Percentiles rank a stretch among this genome's conserved stretches.
phyloP scores from a whole-genome alignment of 2,888 invertebrate species.

The Clitarchus hookeri region DNA sequence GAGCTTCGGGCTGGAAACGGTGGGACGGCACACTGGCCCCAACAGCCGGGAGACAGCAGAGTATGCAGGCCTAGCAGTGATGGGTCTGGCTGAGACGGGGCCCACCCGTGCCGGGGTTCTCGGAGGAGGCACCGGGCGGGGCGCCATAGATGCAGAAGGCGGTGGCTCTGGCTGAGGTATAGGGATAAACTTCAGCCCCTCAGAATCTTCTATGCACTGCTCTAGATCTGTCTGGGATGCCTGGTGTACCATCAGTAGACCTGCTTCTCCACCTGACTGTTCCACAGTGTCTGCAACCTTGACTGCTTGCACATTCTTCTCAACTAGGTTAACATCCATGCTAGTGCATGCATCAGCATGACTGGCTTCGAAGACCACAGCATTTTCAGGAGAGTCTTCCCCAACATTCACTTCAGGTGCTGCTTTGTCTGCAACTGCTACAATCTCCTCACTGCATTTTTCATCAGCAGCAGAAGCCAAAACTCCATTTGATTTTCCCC shows the following conservation, averaged over 20 bases:
- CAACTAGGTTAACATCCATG: background rate
- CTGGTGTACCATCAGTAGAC: conserved; percentile 49
- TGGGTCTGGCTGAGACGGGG: background rate
- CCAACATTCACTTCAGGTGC: background rate
- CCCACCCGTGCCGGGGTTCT: conserved; percentile 15
- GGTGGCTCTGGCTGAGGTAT: conserved; percentile 29
- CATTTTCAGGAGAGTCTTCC: background rate
- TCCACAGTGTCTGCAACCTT: background rate
- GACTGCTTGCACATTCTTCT: background rate
- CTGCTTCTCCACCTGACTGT: background rate
- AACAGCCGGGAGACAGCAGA: conserved; percentile 32
- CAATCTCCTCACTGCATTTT: background rate
- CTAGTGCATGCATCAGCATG: background rate
- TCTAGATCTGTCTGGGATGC: conserved; percentile 47
- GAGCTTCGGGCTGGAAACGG: conserved; percentile 28
- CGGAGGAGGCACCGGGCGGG: conserved; percentile 28
- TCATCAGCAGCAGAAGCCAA: background rate
- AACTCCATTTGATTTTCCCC: too few species aligned
- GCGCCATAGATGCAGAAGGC: background rate
- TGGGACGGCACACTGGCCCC: conserved; percentile 12
- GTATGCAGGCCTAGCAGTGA: conserved; percentile 30
- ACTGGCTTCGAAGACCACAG: background rate
- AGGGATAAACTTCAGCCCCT: conserved; percentile 38
- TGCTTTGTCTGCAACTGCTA: background rate
- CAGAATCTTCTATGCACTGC: conserved; percentile 40